Percentiles rank a stretch among this genome's conserved stretches.
Evolutionary conservation across 2,888 invertebrate species (phyloP).

Genomic region (Cephus sareptanus): DNA sequence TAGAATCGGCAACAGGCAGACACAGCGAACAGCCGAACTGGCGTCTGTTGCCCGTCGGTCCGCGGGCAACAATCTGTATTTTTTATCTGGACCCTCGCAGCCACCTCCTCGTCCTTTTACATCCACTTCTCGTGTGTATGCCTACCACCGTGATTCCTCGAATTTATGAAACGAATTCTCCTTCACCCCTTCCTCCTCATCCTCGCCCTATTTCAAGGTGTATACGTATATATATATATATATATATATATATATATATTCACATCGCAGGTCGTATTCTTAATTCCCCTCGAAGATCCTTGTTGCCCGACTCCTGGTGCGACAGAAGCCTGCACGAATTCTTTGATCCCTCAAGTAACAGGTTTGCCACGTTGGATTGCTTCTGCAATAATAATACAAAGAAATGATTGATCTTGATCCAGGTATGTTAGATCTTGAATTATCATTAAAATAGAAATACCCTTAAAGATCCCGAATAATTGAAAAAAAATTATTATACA

Average conservation of each 20-base stretch:
- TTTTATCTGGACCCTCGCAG: conserved; percentile 20
- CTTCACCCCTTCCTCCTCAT: conserved; percentile 6
- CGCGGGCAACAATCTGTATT: conserved; percentile 37
- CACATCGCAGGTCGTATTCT: neutral
- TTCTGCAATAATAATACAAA: no score
- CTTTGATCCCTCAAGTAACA: neutral
- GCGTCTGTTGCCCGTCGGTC: conserved; percentile 23
- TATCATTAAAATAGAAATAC: no score
- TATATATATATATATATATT: no score
- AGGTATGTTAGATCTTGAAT: no score
- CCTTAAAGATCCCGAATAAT: no score
- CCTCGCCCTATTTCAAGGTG: neutral
- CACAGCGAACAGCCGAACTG: conserved; percentile 13
- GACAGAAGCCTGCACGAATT: neutral
- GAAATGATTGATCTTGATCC: no score
- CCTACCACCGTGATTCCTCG: conserved; percentile 34
- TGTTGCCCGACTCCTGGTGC: neutral
- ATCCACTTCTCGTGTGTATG: conserved; percentile 6
- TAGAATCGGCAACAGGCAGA: conserved; percentile 43
- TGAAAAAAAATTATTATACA: no score
- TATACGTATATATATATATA: no score
- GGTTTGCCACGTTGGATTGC: no score
- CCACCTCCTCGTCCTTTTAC: conserved; percentile 27
- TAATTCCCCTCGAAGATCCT: neutral
- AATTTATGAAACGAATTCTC: conserved; percentile 38